Evolutionary conservation across 2,113 vertebrate genomes (phyloP), one percentile per base, ranked within the genome.

Genomic region (Proterorhinus semilunaris): DNA sequence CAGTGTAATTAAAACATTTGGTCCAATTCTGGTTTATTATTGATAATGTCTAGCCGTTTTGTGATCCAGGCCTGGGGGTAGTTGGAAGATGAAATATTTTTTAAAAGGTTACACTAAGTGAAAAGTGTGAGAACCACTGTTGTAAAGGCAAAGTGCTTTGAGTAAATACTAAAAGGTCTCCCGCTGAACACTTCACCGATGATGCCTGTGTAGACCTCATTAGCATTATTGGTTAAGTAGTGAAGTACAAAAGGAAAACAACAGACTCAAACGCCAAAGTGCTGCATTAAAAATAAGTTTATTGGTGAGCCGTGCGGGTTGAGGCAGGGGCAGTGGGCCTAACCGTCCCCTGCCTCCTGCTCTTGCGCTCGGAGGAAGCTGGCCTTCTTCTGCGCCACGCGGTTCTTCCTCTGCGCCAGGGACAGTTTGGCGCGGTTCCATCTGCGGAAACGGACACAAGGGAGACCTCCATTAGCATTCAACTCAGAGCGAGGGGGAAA

Each of bases 361-460:
- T 94, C 93, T 89, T 98, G 96, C 71, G 96, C 96, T 90, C 96
- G 91, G 87, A 99, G 94, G 89, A 95, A 99, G 88, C 96, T 98
- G 81, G 96, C 96, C 87, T 99, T 99, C 92, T 99, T 99, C 92
- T 99, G 97, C 83, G 96, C 96, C 88, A 99, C 93, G 65, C 97
- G 95, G 67, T 99, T 94, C 89, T 96, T 98, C 89, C 95, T 98
- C 92, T 99, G 98, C 61, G 93, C 96, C 9, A 97, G 93, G 21
- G 97, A 98, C 86, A 99, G 92, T 91, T 99, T 98, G 88, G 96
- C 94, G 80, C 96, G 96, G 74, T 99, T 99, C 97, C 97, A 98
- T 72, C 98, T 99, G 91, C 10, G 72, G 53, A 57, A 66, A 82
- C 45, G 68, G 52, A 83, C 10, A 81, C 69, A 73, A 68, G 53